A percentile compares a stretch with the other conserved stretches of the same genome.
These are phyloP conservation scores for Hipposideros larvatus DNA, from an alignment of 2,797 vertebrate species.

Conservation along the genomic window DNA sequence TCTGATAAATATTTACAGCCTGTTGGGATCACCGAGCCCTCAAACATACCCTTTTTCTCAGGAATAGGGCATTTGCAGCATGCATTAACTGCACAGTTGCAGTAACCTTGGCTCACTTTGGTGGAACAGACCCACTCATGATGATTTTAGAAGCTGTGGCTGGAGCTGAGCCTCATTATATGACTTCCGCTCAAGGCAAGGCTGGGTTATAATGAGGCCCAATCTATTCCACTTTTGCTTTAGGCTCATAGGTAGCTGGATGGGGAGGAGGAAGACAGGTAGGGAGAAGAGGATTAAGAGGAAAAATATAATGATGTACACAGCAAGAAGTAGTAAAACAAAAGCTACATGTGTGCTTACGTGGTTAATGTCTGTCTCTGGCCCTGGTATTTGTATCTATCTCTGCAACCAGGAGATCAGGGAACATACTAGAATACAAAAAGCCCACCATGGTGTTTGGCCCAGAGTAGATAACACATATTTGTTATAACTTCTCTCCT, in stretches of 20 bases:
- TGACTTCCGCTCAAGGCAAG: neutral
- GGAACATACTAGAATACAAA: neutral
- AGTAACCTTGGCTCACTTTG: neutral
- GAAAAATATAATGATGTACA: neutral
- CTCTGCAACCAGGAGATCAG: neutral
- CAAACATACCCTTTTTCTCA: neutral
- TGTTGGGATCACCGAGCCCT: constrained; percentile 25
- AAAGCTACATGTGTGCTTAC: neutral
- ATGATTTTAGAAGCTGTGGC: neutral
- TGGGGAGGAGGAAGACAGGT: neutral
- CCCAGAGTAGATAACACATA: neutral
- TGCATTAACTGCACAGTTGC: neutral
- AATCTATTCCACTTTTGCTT: neutral
- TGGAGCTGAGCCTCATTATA: neutral
- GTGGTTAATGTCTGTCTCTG: neutral
- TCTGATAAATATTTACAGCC: constrained; percentile 45
- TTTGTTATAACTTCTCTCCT: neutral
- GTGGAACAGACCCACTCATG: neutral
- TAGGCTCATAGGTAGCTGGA: neutral
- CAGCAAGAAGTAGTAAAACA: neutral
- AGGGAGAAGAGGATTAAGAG: neutral
- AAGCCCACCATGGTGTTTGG: neutral
- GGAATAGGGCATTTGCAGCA: neutral
- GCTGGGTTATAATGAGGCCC: neutral
- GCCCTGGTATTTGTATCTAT: neutral